Evolutionary conservation across 1,140 invertebrate genomes (phyloP).

Genomic region (Phenacoccus solenopsis): DNA sequence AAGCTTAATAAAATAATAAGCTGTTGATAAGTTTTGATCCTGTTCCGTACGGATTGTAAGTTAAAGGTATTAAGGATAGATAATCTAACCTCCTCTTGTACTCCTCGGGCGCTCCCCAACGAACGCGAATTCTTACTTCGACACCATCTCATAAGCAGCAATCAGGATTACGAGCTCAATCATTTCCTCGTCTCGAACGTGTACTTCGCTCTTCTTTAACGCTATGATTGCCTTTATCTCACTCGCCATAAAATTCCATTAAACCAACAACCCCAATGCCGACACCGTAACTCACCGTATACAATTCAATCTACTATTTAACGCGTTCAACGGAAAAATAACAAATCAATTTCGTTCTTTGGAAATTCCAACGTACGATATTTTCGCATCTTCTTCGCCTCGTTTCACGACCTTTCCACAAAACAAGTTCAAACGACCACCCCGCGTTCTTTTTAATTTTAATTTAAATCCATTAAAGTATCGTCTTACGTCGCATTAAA

Average conservation of each 20-base stretch:
- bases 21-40: constrained; percentile 17
- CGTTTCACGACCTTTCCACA: not conserved
- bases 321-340: not conserved
- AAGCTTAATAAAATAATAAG: constrained; percentile 18
- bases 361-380: not conserved
- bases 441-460: not conserved
- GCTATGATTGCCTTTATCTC: constrained; percentile 13
- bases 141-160: constrained; percentile 5
- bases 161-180: constrained; percentile 16
- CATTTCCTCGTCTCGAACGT: not conserved
- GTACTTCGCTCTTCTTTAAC: constrained; percentile 9
- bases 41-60: constrained; percentile 15
- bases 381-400: not conserved
- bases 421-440: not conserved
- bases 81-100: not conserved
- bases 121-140: not conserved
- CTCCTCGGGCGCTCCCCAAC: not conserved
- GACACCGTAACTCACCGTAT: not conserved
- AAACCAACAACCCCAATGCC: constrained; percentile 7
- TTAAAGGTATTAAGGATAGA: constrained; percentile 14
- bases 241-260: constrained; percentile 12
- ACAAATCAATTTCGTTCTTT: not conserved
- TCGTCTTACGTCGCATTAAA: constrained; percentile 10
- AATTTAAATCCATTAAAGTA: constrained; percentile 17
- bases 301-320: constrained; percentile 3